Percentiles rank a stretch among this genome's conserved stretches.
phyloP scores from a whole-genome alignment of 2,888 invertebrate genomes.

The Teleiodes luculella region DNA sequence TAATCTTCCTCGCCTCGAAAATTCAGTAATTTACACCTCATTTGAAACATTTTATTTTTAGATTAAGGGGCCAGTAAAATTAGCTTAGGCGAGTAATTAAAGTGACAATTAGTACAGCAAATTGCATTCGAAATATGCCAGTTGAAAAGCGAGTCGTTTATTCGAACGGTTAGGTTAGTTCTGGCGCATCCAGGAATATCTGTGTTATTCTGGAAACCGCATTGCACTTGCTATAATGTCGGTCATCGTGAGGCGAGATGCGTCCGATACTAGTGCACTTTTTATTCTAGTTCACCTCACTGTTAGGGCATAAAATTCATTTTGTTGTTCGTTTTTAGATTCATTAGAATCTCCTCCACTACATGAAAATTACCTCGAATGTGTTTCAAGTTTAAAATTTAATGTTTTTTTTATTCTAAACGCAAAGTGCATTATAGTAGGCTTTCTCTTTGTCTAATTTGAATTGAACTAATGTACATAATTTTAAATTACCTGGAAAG shows the following conservation, averaged over 20 bases:
- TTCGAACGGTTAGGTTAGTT: not conserved
- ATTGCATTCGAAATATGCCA: not conserved
- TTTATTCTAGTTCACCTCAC: conserved; percentile 20
- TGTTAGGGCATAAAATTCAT: no score
- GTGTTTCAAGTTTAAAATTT: no score
- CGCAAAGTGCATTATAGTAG: no score
- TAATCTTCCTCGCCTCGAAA: not conserved
- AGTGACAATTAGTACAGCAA: not conserved
- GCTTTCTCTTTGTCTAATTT: no score
- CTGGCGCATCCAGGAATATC: not conserved
- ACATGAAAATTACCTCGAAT: no score
- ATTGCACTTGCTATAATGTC: conserved; percentile 26
- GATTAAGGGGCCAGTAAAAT: not conserved
- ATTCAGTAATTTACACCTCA: not conserved
- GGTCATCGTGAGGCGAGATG: conserved; percentile 37
- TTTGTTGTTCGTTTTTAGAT: no score
- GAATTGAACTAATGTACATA: no score
- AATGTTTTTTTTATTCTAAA: no score
- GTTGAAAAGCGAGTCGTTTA: not conserved
- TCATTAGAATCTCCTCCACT: no score
- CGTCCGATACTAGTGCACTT: conserved; percentile 34
- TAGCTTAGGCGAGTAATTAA: not conserved
- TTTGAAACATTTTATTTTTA: not conserved
- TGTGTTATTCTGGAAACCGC: not conserved
- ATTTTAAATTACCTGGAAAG: no score